Base-by-base conservation (phyloP, 2,888 invertebrate genomes). In the Oscheius sp. region DNA sequence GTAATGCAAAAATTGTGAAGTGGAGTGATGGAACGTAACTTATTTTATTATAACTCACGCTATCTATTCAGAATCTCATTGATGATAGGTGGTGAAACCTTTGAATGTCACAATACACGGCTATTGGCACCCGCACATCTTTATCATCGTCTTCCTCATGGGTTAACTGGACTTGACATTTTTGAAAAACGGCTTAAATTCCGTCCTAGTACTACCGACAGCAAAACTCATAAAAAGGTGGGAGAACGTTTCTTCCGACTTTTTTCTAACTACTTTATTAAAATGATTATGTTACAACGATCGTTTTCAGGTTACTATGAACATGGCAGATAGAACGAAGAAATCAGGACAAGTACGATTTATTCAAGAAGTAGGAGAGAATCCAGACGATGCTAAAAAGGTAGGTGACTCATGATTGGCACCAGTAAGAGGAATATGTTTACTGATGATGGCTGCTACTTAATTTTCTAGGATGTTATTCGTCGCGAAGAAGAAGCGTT, bases 151-250 rank as follows among this genome's bases (percentile, higher is more conserved):
- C 75, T 78, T 79, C 77, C 84, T 1, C 74, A 83, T 27, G 84
- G 82, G 35, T 76, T 86, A 23, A 96, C 97, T 88, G 98, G 97
- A 0, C 98, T 98, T 89, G 95, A 96, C 0, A 95, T 99, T 41
- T 98, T 99, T 91, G 92, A 95, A 52, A 96, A 96, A 0, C 98
- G 98, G 89, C 91, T 99, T 0, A 95, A 95, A 1, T 99, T 99
- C 93, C 92, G 98, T 55, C 99, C 99, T 0, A 96, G 97, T 89
- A 98, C 98, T 0, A 99, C 98, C 0, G 98, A 99, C 89, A 97
- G 97, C 25, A 96, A 97, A 90, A 99, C 99, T 0, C 98, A 99
- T 89, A 92, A 96, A 82, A 99, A 99, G 92, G 97, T 99, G 7
- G 5, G 46, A 23, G 12, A 12, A 27, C 23, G 21, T 68, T 21